Base-by-base conservation (phyloP, 1,140 invertebrate species). In the Cydia strobilella region DNA sequence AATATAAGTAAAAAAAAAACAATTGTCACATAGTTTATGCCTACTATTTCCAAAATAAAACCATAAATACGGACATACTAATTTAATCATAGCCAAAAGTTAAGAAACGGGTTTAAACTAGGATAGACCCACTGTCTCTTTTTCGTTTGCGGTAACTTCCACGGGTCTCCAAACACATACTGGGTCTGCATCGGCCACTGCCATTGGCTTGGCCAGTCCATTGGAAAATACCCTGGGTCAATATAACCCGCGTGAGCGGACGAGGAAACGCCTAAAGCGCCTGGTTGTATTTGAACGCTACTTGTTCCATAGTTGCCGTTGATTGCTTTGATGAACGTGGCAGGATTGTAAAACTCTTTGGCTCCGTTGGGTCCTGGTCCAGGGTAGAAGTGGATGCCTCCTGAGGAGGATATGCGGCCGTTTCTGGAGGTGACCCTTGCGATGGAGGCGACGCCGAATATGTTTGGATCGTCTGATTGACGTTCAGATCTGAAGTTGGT, bases 31-130 rank as follows among this genome's bases (percentile, higher is more conserved):
- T 31, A 31, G 13, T 45, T 45, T 13, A 12, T 13, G 6, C 6
- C 13, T 6, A n/a, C 48, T 4, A 31, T 31, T 3, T 4, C 4
- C 27, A 5, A n/a, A 51, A 18, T 51, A n/a, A 51, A 51, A 51
- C 48, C 1, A 51, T 18, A 51, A 51, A 51, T 7, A 18, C 2
- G 18, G 3, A 59, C 20, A 23, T 2, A 59, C 20, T 23, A 59
- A 23, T 59, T 59, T 23, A 65, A 59, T 77, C 45, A 84, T 72
- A 76, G 75, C 84, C 85, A 87, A 42, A 81, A 72, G 72, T 85
- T 85, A 13, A 86, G 69, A 76, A 83, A 85, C 5, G 84, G 85
- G 73, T 85, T 79, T 48, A 83, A 86, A 59, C 54, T 76, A 2
- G 80, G 84, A 59, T 84, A 84, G 23, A 81, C 59, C 82, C 82